Evolutionary conservation across 2,888 invertebrate species (phyloP).

Genomic region (Patella depressa): DNA sequence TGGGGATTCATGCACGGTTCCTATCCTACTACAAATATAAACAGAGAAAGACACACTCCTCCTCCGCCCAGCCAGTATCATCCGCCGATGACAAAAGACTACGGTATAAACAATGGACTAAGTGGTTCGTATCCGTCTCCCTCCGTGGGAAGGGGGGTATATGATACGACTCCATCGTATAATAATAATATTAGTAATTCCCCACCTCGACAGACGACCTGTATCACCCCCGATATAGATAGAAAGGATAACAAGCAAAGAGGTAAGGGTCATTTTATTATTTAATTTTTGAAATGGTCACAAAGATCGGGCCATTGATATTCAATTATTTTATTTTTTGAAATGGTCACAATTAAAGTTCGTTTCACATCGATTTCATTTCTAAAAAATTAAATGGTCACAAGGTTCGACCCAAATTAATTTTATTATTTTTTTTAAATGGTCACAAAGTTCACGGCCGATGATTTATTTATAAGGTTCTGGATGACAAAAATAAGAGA

Average conservation of each 20-base stretch:
- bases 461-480: too few relatives aligned
- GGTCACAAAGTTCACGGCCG: too few relatives aligned
- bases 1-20: constrained; percentile 46
- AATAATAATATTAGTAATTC: constrained; percentile 20
- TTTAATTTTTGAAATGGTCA: neutral
- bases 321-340: too few relatives aligned
- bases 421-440: too few relatives aligned
- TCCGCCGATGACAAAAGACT: constrained; percentile 21
- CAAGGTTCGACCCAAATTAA: too few relatives aligned
- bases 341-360: too few relatives aligned
- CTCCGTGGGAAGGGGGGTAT: constrained; percentile 17
- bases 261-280: constrained; percentile 12
- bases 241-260: constrained; percentile 40
- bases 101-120: constrained; percentile 22
- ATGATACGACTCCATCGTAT: constrained; percentile 18
- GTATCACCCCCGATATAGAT: constrained; percentile 38
- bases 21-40: constrained; percentile 41
- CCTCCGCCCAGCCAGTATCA: constrained; percentile 37
- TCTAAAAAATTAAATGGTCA: too few relatives aligned
- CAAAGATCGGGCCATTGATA: too few relatives aligned
- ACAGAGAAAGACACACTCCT: constrained; percentile 30
- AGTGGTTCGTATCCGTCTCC: constrained; percentile 19
- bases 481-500: too few relatives aligned
- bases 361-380: too few relatives aligned
- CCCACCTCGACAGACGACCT: constrained; percentile 17